phyloP scores from a whole-genome alignment of 2,888 invertebrate genomes.

The Celastrina argiolus region DNA sequence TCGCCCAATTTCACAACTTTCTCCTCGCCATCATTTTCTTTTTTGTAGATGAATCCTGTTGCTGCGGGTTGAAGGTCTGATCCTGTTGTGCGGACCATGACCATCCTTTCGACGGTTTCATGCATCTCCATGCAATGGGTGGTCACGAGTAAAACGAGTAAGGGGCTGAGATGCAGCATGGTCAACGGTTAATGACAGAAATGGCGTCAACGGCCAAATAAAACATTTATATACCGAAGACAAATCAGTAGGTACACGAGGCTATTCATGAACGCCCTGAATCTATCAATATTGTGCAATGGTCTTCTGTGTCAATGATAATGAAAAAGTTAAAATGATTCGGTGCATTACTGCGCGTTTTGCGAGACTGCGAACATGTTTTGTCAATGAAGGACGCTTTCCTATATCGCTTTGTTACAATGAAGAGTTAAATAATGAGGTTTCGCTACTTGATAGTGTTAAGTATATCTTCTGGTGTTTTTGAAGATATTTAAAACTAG shows the following conservation, averaged over 20 bases:
- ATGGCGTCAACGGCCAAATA: conserved; percentile 63
- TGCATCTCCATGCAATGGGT: conserved; percentile 64
- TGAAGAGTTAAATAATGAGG: background rate
- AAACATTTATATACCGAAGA: conserved; percentile 67
- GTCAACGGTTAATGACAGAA: conserved; percentile 50
- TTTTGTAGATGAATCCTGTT: conserved; percentile 77
- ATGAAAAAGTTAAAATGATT: conserved; percentile 69
- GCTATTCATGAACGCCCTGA: conserved; percentile 69
- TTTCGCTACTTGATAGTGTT: no score
- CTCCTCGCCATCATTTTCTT: conserved; percentile 65
- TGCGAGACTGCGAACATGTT: conserved; percentile 23
- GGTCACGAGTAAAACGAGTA: conserved; percentile 45
- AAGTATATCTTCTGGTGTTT: no score
- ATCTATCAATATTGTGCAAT: conserved; percentile 70
- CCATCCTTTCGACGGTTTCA: conserved; percentile 73
- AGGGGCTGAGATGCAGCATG: conserved; percentile 56
- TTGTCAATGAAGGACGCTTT: conserved; percentile 28
- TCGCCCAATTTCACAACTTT: conserved; percentile 69
- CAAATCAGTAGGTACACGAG: conserved; percentile 53
- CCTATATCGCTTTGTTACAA: background rate
- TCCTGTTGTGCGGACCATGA: conserved; percentile 74
- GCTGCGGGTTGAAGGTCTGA: conserved; percentile 79
- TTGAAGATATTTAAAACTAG: no score
- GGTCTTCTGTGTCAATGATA: conserved; percentile 75
- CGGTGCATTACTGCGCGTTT: conserved; percentile 64